Evolutionary conservation across 2,113 vertebrate genomes (phyloP).

Genomic region (Neomonachus schauinslandi): DNA sequence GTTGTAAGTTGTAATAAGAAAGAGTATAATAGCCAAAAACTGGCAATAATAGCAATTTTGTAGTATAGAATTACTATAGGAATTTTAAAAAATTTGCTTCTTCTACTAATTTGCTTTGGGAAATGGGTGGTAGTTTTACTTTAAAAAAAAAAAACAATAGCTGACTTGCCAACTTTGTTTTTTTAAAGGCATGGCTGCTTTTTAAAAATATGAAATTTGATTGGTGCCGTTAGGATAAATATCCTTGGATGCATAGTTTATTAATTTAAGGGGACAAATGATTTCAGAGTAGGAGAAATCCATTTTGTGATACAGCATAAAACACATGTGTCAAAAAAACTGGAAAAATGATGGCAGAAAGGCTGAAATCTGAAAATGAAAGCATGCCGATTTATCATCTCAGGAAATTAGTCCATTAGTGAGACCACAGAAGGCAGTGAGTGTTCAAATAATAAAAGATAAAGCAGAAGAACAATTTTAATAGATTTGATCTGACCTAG

Average conservation of each 20-base stretch:
- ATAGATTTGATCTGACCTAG: conserved; percentile 54
- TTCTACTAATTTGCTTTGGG: conserved; percentile 64
- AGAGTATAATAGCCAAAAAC: conserved; percentile 81
- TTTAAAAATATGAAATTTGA: conserved; percentile 69
- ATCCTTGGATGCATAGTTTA: conserved; percentile 64
- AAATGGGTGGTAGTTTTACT: conserved; percentile 34
- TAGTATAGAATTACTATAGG: conserved; percentile 35
- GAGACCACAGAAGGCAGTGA: conserved; percentile 68
- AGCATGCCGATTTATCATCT: conserved; percentile 67
- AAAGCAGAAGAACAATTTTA: conserved; percentile 63
- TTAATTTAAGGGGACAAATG: conserved; percentile 55
- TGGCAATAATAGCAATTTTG: conserved; percentile 75
- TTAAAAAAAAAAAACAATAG: conserved; percentile 43
- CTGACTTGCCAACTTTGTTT: conserved; percentile 66
- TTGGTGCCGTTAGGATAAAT: conserved; percentile 61
- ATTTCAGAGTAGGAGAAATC: conserved; percentile 58
- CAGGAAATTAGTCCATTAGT: conserved; percentile 80
- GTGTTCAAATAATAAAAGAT: conserved; percentile 62
- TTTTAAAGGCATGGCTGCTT: conserved; percentile 57
- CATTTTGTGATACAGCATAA: conserved; percentile 78
- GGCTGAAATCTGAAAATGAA: conserved; percentile 75
- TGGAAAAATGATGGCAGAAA: conserved; percentile 68
- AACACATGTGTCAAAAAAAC: conserved; percentile 66
- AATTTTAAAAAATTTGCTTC: conserved; percentile 44
- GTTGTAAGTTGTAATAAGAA: conserved; percentile 78